Evolutionary conservation across 2,113 vertebrate genomes (phyloP), one percentile per base, ranked within the genome.

Genomic region (Oryzias javanicus): DNA sequence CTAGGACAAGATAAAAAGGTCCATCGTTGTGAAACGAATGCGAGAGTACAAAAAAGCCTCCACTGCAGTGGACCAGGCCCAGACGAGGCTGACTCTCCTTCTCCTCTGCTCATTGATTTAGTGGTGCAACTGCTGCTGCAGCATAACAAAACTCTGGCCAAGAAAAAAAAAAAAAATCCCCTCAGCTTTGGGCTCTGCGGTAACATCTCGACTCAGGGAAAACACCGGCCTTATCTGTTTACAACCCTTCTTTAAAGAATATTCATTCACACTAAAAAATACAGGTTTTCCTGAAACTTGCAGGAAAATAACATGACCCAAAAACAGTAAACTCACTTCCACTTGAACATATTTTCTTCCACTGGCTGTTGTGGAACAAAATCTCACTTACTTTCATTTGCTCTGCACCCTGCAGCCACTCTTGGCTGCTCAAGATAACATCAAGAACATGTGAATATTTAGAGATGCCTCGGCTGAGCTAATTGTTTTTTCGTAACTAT

Each of bases 41-140:
- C 48, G 52, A 41, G 65, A 54, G 56, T 58, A 56, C 61, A 54
- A 17, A 18, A 66, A 61, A 70, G 48, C 25, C 42, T 67, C 61
- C 62, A 67, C 78, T 83, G 85, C 87, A 79, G 83, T 71, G 70
- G 71, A 82, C 70, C 67, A 60, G 24, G 58, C 56, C 47, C 25
- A 24, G 17, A 76, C 60, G 48, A 59, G 56, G 15, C 54, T 65
- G 64, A 72, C 79, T 73, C 74, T 58, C 76, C 68, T 72, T 55
- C 70, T 60, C 64, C 74, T 14, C 70, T 66, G 48, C 70, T 69
- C 65, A 85, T 86, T 40, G 73, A 82, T 84, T 85, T 27, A 55
- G 57, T 72, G 78, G 58, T 62, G 79, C 82, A 84, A 83, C 75
- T 58, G 79, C 81, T 82, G 84, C 76, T 68, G 61, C 65, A 74